Evolutionary conservation across 2,888 invertebrate genomes (phyloP).

Genomic region (Tenthredo scrophulariae): DNA sequence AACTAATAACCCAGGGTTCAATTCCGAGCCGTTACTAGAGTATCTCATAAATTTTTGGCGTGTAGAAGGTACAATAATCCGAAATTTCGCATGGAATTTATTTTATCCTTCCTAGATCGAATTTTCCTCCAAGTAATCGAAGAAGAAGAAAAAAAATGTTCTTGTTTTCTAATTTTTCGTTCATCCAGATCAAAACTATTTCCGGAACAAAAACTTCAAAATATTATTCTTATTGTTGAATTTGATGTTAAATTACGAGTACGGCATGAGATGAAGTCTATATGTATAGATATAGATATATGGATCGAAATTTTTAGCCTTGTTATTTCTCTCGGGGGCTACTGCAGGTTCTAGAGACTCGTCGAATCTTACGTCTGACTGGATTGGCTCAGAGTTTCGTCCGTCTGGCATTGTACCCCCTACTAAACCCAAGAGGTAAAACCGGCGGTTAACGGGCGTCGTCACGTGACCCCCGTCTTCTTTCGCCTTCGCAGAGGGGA

Average conservation of each 20-base stretch:
- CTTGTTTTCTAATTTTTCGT: no score
- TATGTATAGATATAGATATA: neutral
- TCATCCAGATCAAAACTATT: no score
- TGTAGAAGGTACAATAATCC: no score
- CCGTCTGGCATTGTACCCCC: slow-evolving; percentile 19
- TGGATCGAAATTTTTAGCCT: neutral
- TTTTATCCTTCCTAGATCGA: no score
- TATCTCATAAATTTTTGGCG: no score
- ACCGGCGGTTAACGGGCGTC: slow-evolving; percentile 51
- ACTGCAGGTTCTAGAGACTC: neutral
- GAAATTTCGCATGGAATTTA: no score
- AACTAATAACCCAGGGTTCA: neutral
- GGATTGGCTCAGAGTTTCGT: slow-evolving; percentile 31
- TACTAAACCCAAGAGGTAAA: neutral
- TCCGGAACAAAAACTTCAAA: no score
- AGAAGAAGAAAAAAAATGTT: no score
- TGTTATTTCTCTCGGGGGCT: neutral
- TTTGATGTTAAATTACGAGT: no score
- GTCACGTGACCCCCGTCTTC: slow-evolving; percentile 48
- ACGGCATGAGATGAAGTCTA: neutral
- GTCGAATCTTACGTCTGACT: neutral
- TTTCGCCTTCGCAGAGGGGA: slow-evolving; percentile 51
- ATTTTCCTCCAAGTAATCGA: no score
- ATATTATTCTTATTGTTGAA: no score
- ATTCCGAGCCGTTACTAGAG: neutral